A percentile compares a stretch with the other conserved stretches of the same genome.
These are phyloP conservation scores for Loxodonta africana DNA, from an alignment of 2,113 vertebrate genomes.

Conservation along the genomic window DNA sequence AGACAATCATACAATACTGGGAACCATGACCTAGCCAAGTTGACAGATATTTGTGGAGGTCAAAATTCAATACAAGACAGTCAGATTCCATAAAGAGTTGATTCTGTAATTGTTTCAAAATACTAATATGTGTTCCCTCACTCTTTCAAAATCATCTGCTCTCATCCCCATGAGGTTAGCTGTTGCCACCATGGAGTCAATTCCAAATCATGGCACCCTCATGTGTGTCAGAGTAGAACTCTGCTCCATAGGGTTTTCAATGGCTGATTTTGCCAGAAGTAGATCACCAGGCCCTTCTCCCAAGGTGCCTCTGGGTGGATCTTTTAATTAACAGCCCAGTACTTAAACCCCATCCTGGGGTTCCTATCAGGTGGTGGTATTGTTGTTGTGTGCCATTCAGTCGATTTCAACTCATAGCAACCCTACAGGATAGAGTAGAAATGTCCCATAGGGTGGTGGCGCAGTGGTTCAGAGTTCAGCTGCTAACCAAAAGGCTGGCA, in stretches of 20 bases:
- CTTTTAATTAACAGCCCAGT: background rate
- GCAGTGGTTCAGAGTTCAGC: too few relatives aligned
- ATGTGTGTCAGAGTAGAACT: background rate
- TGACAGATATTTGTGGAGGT: too few relatives aligned
- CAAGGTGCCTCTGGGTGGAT: background rate
- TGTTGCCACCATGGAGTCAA: background rate
- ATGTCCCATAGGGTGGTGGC: too few relatives aligned
- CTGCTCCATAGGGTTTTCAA: background rate
- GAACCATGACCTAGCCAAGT: too few relatives aligned
- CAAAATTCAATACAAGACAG: too few relatives aligned
- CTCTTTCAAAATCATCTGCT: constrained; percentile 38
- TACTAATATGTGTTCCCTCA: background rate
- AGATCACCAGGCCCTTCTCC: background rate
- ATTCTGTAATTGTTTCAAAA: constrained; percentile 20
- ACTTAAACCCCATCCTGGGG: background rate
- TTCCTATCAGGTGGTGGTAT: background rate
- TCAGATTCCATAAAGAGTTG: background rate
- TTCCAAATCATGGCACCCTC: too few relatives aligned
- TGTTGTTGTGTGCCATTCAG: too few relatives aligned
- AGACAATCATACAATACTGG: too few relatives aligned
- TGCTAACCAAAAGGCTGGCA: too few relatives aligned
- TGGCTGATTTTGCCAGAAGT: background rate
- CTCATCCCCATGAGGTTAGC: background rate
- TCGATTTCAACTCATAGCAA: too few relatives aligned
- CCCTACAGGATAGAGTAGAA: too few relatives aligned